Conservation (phyloP, 2,888 invertebrate species). For the Drosophila buzzatii region DNA sequence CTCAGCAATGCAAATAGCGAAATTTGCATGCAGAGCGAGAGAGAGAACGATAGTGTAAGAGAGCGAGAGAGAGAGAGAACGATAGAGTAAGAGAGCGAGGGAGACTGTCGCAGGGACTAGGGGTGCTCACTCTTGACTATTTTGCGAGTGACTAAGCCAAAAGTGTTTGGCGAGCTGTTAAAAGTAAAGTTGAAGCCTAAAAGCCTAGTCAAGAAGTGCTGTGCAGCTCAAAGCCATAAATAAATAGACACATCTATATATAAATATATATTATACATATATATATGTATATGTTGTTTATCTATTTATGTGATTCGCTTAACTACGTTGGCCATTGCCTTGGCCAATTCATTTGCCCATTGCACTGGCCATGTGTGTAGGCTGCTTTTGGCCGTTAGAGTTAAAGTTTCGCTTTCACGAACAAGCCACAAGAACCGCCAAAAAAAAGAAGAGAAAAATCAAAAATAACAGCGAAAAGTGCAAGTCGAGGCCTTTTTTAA, state of each 20-base stretch:
- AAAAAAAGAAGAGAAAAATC: background rate
- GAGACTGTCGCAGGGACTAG: background rate
- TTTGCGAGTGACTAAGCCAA: conserved; percentile 53
- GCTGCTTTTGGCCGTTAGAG: conserved; percentile 19
- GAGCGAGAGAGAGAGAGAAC: background rate
- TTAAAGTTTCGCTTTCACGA: conserved; percentile 55
- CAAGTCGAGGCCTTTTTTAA: conserved; percentile 40
- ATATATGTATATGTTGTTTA: background rate
- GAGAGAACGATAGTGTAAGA: background rate
- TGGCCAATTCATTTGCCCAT: conserved; percentile 47
- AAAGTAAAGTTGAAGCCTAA: conserved; percentile 38
- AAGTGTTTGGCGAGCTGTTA: conserved; percentile 56
- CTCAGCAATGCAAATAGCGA: conserved; percentile 2
- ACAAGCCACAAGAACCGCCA: conserved; percentile 36
- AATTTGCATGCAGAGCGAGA: conserved; percentile 4
- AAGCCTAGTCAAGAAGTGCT: conserved; percentile 38
- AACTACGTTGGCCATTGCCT: conserved; percentile 15
- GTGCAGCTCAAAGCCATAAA: conserved; percentile 20
- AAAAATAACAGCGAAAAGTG: conserved; percentile 44
- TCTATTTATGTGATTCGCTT: conserved; percentile 4
- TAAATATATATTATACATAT: background rate
- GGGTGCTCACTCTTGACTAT: conserved; percentile 22
- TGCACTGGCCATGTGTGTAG: conserved; percentile 37
- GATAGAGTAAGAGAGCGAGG: background rate
- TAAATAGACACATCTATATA: background rate